These are phyloP conservation scores for Rapana venosa DNA, from an alignment of 2,888 invertebrate genomes.

Conservation along the genomic window DNA sequence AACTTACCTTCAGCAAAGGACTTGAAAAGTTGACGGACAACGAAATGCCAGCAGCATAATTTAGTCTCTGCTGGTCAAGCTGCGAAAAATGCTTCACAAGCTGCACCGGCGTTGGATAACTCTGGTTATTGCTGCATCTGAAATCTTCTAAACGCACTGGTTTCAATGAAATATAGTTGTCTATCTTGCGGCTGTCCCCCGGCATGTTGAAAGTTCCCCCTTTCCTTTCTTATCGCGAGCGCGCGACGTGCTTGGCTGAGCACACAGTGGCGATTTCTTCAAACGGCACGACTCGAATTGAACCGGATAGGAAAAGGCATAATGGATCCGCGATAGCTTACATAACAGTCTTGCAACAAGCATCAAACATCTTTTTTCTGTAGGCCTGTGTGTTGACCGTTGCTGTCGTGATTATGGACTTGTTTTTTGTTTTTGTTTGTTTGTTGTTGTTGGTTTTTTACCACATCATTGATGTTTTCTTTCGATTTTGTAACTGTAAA, in stretches of 20 bases:
- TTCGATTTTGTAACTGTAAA: background rate
- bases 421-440: no score
- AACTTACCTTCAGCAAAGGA: constrained; percentile 36
- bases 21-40: constrained; percentile 35
- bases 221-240: constrained; percentile 38
- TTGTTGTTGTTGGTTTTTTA: no score
- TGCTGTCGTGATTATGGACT: no score
- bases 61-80: constrained; percentile 41
- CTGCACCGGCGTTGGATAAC: constrained; percentile 44
- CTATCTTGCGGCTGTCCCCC: constrained; percentile 36
- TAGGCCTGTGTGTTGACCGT: no score
- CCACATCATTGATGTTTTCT: no score
- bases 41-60: constrained; percentile 45
- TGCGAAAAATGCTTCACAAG: constrained; percentile 42
- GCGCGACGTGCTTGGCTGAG: constrained; percentile 38
- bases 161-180: constrained; percentile 37
- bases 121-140: constrained; percentile 41
- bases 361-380: no score
- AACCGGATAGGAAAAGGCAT: constrained; percentile 25
- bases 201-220: constrained; percentile 36
- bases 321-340: constrained; percentile 31
- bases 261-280: constrained; percentile 33
- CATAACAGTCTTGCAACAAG: background rate
- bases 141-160: constrained; percentile 44
- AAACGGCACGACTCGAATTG: constrained; percentile 35